Evolutionary conservation across 1,140 invertebrate species (phyloP).

Genomic region (Papilio helenus): DNA sequence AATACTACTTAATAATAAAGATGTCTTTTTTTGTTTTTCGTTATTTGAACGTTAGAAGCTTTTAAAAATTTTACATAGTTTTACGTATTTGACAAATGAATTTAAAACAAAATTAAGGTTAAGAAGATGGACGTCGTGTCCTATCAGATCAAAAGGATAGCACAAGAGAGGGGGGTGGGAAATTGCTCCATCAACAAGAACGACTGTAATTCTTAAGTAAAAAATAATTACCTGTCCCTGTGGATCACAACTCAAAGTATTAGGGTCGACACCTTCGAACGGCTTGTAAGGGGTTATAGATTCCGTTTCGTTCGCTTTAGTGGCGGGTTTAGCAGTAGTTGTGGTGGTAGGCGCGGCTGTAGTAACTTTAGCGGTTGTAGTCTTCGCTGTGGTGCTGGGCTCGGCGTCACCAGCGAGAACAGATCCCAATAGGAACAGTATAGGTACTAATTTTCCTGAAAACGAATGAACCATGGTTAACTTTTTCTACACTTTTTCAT

Average conservation of each 20-base stretch:
- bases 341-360: not conserved
- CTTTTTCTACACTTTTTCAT: not conserved
- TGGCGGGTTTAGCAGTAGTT: not conserved
- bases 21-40: too few species aligned
- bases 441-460: not conserved
- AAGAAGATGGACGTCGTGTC: too few species aligned
- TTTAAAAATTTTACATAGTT: too few species aligned
- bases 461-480: not conserved
- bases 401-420: slow-evolving; percentile 15
- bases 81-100: too few species aligned
- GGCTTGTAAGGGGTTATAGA: slow-evolving; percentile 11
- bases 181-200: too few species aligned
- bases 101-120: too few species aligned
- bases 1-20: too few species aligned
- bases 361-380: not conserved
- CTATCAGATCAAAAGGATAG: too few species aligned
- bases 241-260: slow-evolving; percentile 67
- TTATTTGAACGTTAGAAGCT: too few species aligned
- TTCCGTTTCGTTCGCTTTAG: not conserved
- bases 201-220: too few species aligned
- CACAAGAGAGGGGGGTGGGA: too few species aligned
- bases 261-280: slow-evolving; percentile 60
- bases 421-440: slow-evolving; percentile 25
- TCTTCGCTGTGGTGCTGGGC: not conserved
- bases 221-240: slow-evolving; percentile 56